Evolutionary conservation across 2,113 vertebrate species (phyloP).

Genomic region (Rhodinocichla rosea): DNA sequence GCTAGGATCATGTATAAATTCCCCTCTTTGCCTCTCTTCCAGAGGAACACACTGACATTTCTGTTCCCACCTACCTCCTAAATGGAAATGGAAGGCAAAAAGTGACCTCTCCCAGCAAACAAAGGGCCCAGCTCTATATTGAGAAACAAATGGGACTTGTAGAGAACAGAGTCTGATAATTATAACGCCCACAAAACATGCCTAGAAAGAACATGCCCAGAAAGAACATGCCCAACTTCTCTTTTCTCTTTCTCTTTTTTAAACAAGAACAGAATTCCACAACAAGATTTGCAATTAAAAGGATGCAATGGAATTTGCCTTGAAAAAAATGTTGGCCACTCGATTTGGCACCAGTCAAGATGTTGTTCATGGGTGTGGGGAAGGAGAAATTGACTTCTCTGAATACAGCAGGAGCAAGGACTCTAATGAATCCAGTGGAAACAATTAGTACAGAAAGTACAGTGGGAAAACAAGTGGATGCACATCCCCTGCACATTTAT

Average conservation of each 20-base stretch:
- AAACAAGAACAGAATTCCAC: slow-evolving; percentile 59
- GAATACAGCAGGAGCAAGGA: neutral
- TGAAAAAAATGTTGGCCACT: slow-evolving; percentile 36
- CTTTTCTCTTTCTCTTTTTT: neutral
- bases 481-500: neutral
- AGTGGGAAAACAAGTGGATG: neutral
- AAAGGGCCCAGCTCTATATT: slow-evolving; percentile 51
- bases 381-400: neutral
- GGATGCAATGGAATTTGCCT: slow-evolving; percentile 57
- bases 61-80: slow-evolving; percentile 64
- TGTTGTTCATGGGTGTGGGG: neutral
- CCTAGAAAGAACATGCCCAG: slow-evolving; percentile 53
- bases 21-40: neutral
- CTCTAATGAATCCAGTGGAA: slow-evolving; percentile 12
- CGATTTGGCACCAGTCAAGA: neutral
- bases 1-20: neutral
- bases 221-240: slow-evolving; percentile 57
- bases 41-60: slow-evolving; percentile 50
- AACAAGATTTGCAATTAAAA: slow-evolving; percentile 70
- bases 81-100: slow-evolving; percentile 47
- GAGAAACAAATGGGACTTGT: slow-evolving; percentile 61
- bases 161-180: slow-evolving; percentile 58
- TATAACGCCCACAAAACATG: slow-evolving; percentile 63
- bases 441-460: neutral
- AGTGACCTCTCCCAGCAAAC: slow-evolving; percentile 37